These are phyloP conservation scores for Eudyptes chrysolophus DNA, from an alignment of 2,113 vertebrate species.

Conservation along the genomic window DNA sequence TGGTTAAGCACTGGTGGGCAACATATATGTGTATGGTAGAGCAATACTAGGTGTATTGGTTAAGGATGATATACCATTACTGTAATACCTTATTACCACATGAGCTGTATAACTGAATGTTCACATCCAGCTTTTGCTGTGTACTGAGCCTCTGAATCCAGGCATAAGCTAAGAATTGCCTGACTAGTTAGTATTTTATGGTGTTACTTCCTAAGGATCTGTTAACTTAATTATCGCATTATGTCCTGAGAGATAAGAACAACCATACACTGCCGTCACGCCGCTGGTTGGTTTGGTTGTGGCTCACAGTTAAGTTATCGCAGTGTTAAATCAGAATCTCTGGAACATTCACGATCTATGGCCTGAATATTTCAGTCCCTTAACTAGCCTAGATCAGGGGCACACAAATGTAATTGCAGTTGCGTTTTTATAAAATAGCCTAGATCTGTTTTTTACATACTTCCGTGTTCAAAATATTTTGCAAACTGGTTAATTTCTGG, in stretches of 20 bases:
- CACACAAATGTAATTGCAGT: neutral
- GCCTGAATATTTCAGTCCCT: neutral
- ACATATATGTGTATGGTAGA: neutral
- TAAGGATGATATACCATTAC: neutral
- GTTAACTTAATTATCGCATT: neutral
- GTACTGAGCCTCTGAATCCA: neutral
- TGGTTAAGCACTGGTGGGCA: neutral
- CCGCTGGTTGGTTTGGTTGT: neutral
- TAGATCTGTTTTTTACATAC: neutral
- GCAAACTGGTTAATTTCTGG: neutral
- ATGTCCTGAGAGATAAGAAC: neutral
- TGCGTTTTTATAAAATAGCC: neutral
- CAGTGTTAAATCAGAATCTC: neutral
- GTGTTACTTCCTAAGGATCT: neutral
- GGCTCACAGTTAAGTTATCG: neutral
- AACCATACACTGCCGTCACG: neutral
- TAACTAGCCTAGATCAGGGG: neutral
- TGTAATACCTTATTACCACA: neutral
- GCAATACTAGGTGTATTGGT: neutral
- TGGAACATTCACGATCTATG: neutral
- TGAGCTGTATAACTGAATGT: neutral
- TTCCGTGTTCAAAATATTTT: neutral
- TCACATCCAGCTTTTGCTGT: neutral
- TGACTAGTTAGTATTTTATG: neutral
- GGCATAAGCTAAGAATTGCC: neutral